Evolutionary conservation across 2,797 vertebrate genomes (phyloP).

Genomic region (Pangasius sanitwongsei): DNA sequence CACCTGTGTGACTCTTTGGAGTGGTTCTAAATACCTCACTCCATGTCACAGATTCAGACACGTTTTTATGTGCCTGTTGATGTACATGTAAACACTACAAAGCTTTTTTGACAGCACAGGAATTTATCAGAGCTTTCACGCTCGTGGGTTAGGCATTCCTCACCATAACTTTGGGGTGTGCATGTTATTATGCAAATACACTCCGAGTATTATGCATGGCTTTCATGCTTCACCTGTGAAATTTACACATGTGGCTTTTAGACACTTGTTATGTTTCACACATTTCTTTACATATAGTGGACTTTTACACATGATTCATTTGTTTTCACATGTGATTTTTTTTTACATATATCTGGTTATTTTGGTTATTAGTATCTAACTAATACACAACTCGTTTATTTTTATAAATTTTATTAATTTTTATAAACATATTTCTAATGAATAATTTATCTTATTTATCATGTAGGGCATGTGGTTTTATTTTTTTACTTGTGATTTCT

Average conservation of each 20-base stretch:
- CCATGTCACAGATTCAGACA: slow-evolving; percentile 35
- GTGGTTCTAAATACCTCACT: slow-evolving; percentile 4
- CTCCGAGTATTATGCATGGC: neutral
- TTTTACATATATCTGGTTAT: neutral
- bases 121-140: neutral
- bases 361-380: too few species aligned
- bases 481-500: neutral
- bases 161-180: neutral
- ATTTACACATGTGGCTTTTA: neutral
- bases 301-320: neutral
- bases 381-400: neutral
- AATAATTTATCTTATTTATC: neutral
- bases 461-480: neutral
- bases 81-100: neutral
- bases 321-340: neutral
- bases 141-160: slow-evolving; percentile 23
- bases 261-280: neutral
- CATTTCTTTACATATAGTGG: neutral
- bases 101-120: slow-evolving; percentile 20
- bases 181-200: neutral
- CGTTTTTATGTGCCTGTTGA: slow-evolving; percentile 16
- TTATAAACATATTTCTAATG: too few species aligned
- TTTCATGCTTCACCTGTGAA: neutral
- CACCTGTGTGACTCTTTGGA: slow-evolving; percentile 1
- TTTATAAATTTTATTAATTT: too few species aligned